Conservation (phyloP, 2,888 invertebrate species). For the Drosophila kanekoi region DNA sequence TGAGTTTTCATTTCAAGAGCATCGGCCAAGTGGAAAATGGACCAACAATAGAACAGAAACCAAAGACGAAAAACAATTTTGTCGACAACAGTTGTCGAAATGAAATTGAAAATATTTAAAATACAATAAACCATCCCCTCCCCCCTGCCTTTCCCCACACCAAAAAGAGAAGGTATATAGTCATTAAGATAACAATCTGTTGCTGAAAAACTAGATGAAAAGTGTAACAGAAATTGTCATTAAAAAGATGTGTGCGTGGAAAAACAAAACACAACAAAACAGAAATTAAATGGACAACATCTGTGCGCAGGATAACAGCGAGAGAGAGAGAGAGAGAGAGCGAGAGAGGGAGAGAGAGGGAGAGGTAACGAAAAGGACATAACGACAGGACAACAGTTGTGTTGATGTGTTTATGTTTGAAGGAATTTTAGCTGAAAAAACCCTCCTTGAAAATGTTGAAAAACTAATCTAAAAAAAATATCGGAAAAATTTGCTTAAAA, state of each 20-base stretch:
- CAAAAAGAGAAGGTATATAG: slow-evolving; percentile 69
- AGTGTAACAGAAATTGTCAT: slow-evolving; percentile 77
- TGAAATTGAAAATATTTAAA: slow-evolving; percentile 73
- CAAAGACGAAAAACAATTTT: slow-evolving; percentile 18
- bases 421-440: slow-evolving; percentile 24
- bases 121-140: slow-evolving; percentile 64
- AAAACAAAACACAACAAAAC: slow-evolving; percentile 51
- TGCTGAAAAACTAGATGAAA: slow-evolving; percentile 57
- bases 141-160: background rate
- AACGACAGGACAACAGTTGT: slow-evolving; percentile 66
- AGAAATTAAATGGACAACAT: slow-evolving; percentile 73
- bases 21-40: slow-evolving; percentile 70
- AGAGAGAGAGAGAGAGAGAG: slow-evolving; percentile 19
- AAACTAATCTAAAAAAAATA: slow-evolving; percentile 16
- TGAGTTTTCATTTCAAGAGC: slow-evolving; percentile 58
- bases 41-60: slow-evolving; percentile 47
- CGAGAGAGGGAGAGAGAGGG: slow-evolving; percentile 27
- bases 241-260: slow-evolving; percentile 38
- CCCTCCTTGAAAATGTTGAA: background rate
- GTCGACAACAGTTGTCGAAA: slow-evolving; percentile 68
- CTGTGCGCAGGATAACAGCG: slow-evolving; percentile 58
- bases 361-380: slow-evolving; percentile 49
- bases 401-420: slow-evolving; percentile 66
- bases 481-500: slow-evolving; percentile 16
- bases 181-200: slow-evolving; percentile 82